Base-by-base conservation (phyloP, 1,140 invertebrate species). In the Hycleus phaleratus region DNA sequence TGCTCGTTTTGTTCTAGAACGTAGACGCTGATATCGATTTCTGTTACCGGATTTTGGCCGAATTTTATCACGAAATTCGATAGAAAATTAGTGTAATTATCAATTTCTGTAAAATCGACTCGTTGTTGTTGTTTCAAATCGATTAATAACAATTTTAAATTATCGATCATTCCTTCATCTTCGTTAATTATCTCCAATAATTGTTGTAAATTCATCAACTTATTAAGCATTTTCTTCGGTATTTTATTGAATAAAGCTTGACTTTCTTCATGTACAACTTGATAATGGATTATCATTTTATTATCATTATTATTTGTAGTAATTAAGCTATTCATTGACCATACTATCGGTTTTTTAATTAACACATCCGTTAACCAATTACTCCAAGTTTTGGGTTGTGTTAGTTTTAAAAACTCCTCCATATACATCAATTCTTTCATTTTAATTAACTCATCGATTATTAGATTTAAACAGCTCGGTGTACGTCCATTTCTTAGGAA, bases 401-500 rank as follows among this genome's bases (percentile, higher is more conserved):
- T 32, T 32, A 5, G 32, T 55, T 64, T 49, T 12, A 69, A 24
- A 58, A 75, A 75, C 5, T 68, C 59, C 8, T 68, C 66, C 26
- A 70, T 39, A 3, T 50, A 40, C 61, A 65, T 61, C 5, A 75
- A 52, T 38, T 73, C 69, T 9, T 64, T 60, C 52, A 59, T 66
- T 58, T 66, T 73, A 11, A 66, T 26, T 70, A 78, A 69, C 58
- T 77, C 66, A 44, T 73, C 60, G 4, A 77, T 26, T 9, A 78
- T 75, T 26, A 64, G 62, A 7, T 57, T 44, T 12, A 78, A 60
- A 65, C 76, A 75, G 9, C 62, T 58, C 6, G 77, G 77, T 12
- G 65, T 59, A 61, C 69, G 65, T 12, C 72, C 75, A 57, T 77
- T 74, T 47, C 70, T 61, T 48, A 68, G 61, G 61, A 79, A 78